A percentile compares a stretch with the other conserved stretches of the same genome.
These are phyloP conservation scores for Rhea americana DNA, from an alignment of 2,113 vertebrate species.

Conservation along the genomic window DNA sequence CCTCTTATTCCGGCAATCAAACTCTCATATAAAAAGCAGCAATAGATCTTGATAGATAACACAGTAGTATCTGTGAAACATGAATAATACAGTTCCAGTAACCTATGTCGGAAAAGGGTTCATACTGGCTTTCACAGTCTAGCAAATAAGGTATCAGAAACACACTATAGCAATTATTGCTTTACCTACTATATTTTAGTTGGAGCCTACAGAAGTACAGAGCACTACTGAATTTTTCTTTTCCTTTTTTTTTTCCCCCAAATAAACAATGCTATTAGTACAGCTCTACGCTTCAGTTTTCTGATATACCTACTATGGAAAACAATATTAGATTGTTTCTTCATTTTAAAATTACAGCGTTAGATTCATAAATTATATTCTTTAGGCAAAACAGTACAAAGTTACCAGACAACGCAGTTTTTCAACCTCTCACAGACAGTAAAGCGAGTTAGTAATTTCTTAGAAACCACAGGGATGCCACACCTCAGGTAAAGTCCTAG, in stretches of 20 bases:
- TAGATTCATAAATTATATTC: background rate
- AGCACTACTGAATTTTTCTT: background rate
- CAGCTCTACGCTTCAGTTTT: background rate
- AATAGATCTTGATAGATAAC: accelerated
- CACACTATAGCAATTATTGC: background rate
- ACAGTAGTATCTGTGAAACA: background rate
- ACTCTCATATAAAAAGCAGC: background rate
- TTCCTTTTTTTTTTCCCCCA: background rate
- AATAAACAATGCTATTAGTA: background rate
- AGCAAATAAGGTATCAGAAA: background rate
- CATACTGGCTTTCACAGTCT: background rate
- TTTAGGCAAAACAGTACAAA: background rate
- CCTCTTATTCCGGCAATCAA: background rate
- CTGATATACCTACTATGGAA: background rate
- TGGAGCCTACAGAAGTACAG: background rate
- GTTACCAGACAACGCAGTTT: background rate
- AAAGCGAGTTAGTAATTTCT: background rate
- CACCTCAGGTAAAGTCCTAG: background rate
- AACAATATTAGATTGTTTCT: background rate
- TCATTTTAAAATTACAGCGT: background rate
- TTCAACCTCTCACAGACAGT: background rate
- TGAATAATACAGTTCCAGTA: background rate
- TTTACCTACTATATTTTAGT: background rate
- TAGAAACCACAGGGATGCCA: background rate
- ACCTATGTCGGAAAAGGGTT: background rate